Conservation (phyloP, 2,113 vertebrate species). For the Cavia porcellus region DNA sequence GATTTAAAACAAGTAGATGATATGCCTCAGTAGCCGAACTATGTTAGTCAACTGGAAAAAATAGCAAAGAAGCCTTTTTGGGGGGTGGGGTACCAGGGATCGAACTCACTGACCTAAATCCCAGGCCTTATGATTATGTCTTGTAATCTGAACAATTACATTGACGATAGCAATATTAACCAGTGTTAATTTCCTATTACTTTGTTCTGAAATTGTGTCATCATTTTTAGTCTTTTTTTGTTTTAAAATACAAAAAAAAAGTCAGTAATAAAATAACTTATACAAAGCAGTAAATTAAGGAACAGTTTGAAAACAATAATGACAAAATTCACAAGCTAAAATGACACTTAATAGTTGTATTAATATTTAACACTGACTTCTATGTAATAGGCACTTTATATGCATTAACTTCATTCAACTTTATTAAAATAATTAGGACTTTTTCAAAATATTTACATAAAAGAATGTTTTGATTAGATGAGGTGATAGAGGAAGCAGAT, state of each 20-base stretch:
- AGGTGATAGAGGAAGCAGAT: neutral
- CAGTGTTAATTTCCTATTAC: too few species aligned
- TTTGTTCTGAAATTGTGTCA: too few species aligned
- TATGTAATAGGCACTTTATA: neutral
- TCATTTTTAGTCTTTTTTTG: too few species aligned
- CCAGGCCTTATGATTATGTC: too few species aligned
- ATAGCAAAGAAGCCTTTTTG: too few species aligned
- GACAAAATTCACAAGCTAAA: constrained; percentile 50
- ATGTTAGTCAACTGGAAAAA: too few species aligned
- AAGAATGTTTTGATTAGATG: neutral
- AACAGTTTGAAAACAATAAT: constrained; percentile 70
- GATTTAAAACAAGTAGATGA: too few species aligned
- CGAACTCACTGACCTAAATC: too few species aligned
- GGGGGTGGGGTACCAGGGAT: too few species aligned
- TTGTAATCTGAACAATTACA: too few species aligned
- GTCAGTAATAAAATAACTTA: constrained; percentile 48
- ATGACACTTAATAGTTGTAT: constrained; percentile 56
- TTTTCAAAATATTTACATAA: neutral
- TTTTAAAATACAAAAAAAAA: neutral
- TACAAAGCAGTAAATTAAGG: constrained; percentile 54
- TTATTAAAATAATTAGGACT: constrained; percentile 2
- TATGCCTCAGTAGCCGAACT: too few species aligned
- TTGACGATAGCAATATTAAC: too few species aligned
- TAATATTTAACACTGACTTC: neutral
- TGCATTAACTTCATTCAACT: neutral